Evolutionary conservation across 2,797 vertebrate genomes (phyloP).

Genomic region (Oreortyx pictus): DNA sequence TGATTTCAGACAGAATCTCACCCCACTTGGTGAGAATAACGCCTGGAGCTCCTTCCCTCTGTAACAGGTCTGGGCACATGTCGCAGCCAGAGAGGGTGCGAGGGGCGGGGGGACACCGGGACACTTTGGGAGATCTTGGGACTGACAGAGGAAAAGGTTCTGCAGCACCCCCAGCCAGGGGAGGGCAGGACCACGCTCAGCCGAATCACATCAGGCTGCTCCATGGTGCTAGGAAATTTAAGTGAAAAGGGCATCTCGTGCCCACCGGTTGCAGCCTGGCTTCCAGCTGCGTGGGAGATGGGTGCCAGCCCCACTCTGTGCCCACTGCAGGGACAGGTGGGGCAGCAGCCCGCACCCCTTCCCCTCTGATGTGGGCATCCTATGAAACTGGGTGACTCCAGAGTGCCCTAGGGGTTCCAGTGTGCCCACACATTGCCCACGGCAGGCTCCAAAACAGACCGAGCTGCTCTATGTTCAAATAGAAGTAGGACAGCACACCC

Average conservation of each 20-base stretch:
- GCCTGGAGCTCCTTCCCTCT: slow-evolving; percentile 72
- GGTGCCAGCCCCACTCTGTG: neutral
- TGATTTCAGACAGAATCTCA: slow-evolving; percentile 86
- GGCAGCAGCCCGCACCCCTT: neutral
- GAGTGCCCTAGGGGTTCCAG: neutral
- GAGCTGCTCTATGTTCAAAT: neutral
- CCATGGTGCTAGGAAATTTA: neutral
- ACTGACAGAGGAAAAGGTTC: neutral
- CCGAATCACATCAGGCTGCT: neutral
- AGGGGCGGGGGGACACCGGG: slow-evolving; percentile 43
- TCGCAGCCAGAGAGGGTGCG: slow-evolving; percentile 29
- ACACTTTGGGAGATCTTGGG: slow-evolving; percentile 8
- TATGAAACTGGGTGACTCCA: neutral
- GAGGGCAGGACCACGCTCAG: neutral
- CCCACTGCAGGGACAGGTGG: neutral
- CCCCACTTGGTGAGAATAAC: slow-evolving; percentile 77
- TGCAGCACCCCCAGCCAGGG: neutral
- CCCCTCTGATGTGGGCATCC: neutral
- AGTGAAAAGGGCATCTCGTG: neutral
- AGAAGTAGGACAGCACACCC: neutral
- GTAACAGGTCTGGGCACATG: slow-evolving; percentile 79
- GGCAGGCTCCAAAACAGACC: neutral
- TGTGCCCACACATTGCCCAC: neutral
- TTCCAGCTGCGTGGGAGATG: rapidly evolving
- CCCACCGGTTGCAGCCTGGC: rapidly evolving